These are phyloP conservation scores for Odontocolon sp. DNA, from an alignment of 2,888 invertebrate genomes.

Conservation along the genomic window DNA sequence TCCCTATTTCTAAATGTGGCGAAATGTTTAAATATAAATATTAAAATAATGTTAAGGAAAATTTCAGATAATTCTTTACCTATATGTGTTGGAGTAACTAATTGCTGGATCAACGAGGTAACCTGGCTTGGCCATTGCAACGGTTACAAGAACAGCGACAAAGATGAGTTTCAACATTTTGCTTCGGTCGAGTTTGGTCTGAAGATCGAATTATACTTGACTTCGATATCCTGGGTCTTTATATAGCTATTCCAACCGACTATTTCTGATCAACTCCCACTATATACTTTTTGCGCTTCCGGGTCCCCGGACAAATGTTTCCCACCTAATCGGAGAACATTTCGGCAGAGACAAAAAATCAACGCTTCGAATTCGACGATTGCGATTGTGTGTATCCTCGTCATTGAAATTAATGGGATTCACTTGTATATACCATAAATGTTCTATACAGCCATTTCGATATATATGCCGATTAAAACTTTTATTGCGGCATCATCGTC, in stretches of 20 bases:
- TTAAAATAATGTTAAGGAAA: slow-evolving; percentile 74
- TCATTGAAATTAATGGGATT: background rate
- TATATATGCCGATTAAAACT: background rate
- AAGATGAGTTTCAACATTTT: slow-evolving; percentile 64
- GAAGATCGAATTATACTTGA: slow-evolving; percentile 13
- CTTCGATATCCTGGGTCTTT: background rate
- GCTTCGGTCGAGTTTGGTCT: slow-evolving; percentile 19
- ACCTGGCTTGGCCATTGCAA: slow-evolving; percentile 78
- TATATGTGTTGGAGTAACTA: slow-evolving; percentile 75
- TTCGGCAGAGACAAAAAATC: background rate
- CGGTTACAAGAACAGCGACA: slow-evolving; percentile 66
- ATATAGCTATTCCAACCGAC: background rate
- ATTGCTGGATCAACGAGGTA: slow-evolving; percentile 62
- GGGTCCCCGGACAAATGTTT: background rate
- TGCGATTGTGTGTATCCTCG: background rate
- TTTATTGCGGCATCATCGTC: slow-evolving; percentile 4
- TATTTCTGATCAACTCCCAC: background rate
- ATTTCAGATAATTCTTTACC: too few relatives aligned
- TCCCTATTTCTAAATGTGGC: background rate
- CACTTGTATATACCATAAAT: background rate
- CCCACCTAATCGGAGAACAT: background rate
- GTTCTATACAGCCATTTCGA: background rate
- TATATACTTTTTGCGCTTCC: slow-evolving; percentile 1
- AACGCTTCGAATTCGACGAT: background rate
- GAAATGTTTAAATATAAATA: background rate